These are phyloP conservation scores for Carollia perspicillata DNA, from an alignment of 2,113 vertebrate genomes.

Conservation along the genomic window DNA sequence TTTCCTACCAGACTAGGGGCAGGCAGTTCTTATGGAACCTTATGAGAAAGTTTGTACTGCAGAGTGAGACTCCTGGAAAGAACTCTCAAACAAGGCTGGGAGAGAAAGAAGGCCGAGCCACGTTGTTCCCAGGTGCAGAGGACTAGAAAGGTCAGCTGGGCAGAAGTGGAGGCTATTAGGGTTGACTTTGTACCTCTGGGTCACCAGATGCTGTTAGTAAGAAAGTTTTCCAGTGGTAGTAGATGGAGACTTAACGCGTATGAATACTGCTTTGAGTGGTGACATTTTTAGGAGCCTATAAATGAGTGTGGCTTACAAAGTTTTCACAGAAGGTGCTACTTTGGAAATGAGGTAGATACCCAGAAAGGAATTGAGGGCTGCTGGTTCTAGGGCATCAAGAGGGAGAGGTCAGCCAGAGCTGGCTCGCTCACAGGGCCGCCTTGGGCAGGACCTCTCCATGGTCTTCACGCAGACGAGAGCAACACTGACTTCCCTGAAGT, in stretches of 20 bases:
- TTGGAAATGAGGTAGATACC: background rate
- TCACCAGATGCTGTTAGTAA: background rate
- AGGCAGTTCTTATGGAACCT: background rate
- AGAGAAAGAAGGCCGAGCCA: background rate
- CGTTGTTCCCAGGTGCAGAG: background rate
- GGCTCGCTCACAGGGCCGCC: background rate
- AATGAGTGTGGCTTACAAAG: background rate
- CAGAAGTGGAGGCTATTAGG: background rate
- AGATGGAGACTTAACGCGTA: background rate
- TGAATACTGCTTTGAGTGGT: background rate
- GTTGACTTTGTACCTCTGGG: background rate
- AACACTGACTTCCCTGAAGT: background rate
- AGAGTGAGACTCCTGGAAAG: background rate
- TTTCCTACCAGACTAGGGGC: background rate
- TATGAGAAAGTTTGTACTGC: background rate
- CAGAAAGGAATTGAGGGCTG: background rate
- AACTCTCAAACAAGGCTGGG: background rate
- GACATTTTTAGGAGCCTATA: conserved; percentile 8
- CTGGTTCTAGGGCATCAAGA: background rate
- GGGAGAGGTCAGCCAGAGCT: background rate
- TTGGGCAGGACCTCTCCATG: background rate
- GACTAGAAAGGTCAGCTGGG: background rate
- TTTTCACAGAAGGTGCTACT: background rate
- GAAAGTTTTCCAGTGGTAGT: background rate
- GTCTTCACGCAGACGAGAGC: background rate